Evolutionary conservation across 2,888 invertebrate species (phyloP).

Genomic region (Ormia ochracea): DNA sequence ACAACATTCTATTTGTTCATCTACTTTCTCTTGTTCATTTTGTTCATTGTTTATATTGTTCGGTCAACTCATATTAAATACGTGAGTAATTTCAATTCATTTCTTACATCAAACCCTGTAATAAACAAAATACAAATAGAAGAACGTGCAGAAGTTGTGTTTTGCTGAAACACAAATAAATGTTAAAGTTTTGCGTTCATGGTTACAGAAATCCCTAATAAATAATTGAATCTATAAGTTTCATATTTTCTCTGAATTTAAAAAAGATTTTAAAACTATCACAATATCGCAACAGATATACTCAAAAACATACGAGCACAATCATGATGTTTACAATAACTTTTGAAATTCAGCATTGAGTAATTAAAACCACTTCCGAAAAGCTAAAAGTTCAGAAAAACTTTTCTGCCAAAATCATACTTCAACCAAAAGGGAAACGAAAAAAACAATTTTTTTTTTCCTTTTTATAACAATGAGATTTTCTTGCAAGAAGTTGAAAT

Average conservation of each 20-base stretch:
- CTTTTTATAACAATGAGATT: background rate
- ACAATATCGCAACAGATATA: background rate
- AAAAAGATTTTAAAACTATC: background rate
- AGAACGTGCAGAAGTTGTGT: background rate
- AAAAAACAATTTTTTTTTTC: no score
- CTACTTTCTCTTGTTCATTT: background rate
- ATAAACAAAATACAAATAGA: background rate
- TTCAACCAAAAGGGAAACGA: background rate
- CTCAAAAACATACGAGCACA: background rate
- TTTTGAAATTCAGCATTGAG: background rate
- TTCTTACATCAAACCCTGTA: background rate
- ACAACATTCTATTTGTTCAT: background rate
- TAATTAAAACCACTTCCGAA: background rate
- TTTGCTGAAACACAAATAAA: background rate
- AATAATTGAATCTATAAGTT: background rate
- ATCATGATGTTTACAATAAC: background rate
- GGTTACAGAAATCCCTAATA: background rate
- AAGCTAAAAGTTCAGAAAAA: background rate
- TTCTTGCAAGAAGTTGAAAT: background rate
- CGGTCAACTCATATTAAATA: constrained; percentile 36
- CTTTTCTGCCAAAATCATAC: background rate
- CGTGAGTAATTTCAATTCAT: constrained; percentile 25
- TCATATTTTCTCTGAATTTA: background rate
- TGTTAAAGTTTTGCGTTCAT: background rate
- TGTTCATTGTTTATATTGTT: constrained; percentile 16